Evolutionary conservation across 1,140 invertebrate genomes (phyloP).

Genomic region (Epicauta chinensis): DNA sequence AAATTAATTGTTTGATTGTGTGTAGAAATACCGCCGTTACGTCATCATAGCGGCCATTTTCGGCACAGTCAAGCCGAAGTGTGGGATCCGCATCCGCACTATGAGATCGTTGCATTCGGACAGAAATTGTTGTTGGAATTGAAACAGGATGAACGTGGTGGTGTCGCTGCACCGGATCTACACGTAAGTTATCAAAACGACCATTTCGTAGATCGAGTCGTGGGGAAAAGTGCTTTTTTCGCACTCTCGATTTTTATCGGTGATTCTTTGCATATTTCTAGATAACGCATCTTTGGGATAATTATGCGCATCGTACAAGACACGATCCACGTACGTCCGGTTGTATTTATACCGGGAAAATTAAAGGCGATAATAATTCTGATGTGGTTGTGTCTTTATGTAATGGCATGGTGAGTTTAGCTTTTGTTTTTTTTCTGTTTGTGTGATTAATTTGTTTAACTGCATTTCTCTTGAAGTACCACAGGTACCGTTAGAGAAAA

Average conservation of each 20-base stretch:
- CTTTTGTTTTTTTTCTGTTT: too few species aligned
- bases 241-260: too few species aligned
- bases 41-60: conserved; percentile 57
- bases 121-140: conserved; percentile 50
- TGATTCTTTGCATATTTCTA: too few species aligned
- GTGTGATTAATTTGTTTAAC: too few species aligned
- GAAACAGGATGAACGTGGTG: conserved; percentile 51
- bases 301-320: conserved; percentile 42
- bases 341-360: conserved; percentile 64
- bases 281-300: conserved; percentile 53
- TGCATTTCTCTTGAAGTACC: too few species aligned
- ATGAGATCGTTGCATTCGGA: conserved; percentile 59
- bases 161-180: conserved; percentile 47
- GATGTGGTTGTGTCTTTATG: conserved; percentile 65
- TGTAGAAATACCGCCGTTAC: conserved; percentile 27
- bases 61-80: conserved; percentile 52
- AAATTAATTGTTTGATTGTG: conserved; percentile 3
- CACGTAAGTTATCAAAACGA: conserved; percentile 56
- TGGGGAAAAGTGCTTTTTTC: conserved; percentile 8
- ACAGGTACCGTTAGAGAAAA: too few species aligned
- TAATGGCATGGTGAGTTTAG: conserved; percentile 66
- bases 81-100: conserved; percentile 69
- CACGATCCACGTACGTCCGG: conserved; percentile 45
- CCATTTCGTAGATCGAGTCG: not conserved
- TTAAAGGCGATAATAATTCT: conserved; percentile 59